Conservation (phyloP, 2,113 vertebrate species). For the Sphaerodactylus townsendi region DNA sequence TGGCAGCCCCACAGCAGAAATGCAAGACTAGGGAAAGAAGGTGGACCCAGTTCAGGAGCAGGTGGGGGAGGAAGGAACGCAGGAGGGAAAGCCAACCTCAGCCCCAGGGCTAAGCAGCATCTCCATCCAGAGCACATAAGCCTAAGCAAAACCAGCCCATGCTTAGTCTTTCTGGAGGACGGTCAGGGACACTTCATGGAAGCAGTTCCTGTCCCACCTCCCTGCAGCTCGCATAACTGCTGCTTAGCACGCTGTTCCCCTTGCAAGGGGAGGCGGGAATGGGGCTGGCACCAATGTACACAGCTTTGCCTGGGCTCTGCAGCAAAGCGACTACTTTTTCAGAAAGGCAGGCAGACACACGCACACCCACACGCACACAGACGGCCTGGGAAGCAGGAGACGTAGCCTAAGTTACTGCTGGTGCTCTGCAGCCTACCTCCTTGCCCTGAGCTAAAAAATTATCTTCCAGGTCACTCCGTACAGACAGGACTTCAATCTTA, state of each 20-base stretch:
- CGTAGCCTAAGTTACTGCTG: slow-evolving; percentile 35
- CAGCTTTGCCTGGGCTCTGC: no score
- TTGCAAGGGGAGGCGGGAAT: no score
- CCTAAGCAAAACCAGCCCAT: neutral
- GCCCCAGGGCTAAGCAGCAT: neutral
- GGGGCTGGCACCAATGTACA: no score
- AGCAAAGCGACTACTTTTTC: no score
- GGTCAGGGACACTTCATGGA: no score
- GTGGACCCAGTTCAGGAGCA: neutral
- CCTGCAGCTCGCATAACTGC: no score
- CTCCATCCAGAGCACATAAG: neutral
- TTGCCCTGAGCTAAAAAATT: neutral
- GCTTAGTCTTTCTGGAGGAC: no score
- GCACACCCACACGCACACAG: neutral
- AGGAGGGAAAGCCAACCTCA: neutral
- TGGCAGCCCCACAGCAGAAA: neutral
- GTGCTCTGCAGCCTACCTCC: neutral
- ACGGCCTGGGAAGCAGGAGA: slow-evolving; percentile 27
- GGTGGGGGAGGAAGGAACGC: neutral
- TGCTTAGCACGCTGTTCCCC: no score
- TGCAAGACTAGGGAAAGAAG: neutral
- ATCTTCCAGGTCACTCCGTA: no score
- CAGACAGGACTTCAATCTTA: neutral
- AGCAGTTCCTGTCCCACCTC: no score
- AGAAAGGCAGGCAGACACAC: no score